A percentile compares a stretch with the other conserved stretches of the same genome.
Evolutionary conservation across 2,888 invertebrate genomes (phyloP).

Genomic region (Leuctra nigra): DNA sequence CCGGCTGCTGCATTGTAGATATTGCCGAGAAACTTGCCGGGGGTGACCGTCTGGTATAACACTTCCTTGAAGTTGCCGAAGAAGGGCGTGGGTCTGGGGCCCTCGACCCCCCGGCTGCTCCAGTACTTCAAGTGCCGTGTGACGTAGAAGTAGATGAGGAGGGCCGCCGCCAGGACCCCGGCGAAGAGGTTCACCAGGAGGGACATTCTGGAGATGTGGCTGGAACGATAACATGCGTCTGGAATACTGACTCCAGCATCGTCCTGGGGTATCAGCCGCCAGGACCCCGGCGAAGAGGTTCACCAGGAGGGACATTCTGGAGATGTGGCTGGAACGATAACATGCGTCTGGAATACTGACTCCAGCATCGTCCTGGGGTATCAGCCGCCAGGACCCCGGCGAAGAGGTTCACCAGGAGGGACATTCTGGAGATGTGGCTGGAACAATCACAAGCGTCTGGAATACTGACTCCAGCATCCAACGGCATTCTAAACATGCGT

Average conservation of each 20-base stretch:
- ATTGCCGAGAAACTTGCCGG: constrained; percentile 4
- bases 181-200: background rate
- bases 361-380: too few species aligned
- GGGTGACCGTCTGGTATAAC: constrained; percentile 6
- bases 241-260: too few species aligned
- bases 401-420: background rate
- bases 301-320: background rate
- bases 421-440: background rate
- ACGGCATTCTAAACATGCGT: too few species aligned
- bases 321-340: too few species aligned
- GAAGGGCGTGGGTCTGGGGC: constrained; percentile 17
- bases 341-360: too few species aligned
- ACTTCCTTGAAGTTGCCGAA: constrained; percentile 20
- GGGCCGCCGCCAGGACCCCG: background rate
- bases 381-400: background rate
- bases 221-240: too few species aligned
- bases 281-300: background rate
- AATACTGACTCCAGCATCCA: too few species aligned
- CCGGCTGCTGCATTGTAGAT: constrained; percentile 5
- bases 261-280: background rate
- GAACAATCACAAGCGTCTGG: too few species aligned
- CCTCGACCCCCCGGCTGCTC: constrained; percentile 13
- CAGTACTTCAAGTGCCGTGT: constrained; percentile 21
- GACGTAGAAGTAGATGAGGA: constrained; percentile 20
- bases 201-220: background rate